A percentile compares a stretch with the other conserved stretches of the same genome.
Evolutionary conservation across 2,797 vertebrate species (phyloP).

Genomic region (Kryptopterus vitreolus): DNA sequence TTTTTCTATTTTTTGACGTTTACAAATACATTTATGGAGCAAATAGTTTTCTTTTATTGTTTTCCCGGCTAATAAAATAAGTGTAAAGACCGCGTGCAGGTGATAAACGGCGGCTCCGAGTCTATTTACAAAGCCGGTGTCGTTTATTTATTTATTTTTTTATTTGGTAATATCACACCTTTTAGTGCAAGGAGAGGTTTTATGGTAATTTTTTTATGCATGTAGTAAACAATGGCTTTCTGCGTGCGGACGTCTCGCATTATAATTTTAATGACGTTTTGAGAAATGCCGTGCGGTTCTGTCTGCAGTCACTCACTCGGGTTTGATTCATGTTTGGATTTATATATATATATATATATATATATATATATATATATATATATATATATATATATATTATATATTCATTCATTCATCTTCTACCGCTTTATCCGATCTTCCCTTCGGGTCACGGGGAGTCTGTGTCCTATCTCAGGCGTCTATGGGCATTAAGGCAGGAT

Average conservation of each 20-base stretch:
- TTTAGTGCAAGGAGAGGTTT: background rate
- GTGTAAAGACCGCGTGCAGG: background rate
- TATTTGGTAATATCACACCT: background rate
- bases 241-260: background rate
- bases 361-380: too few relatives aligned
- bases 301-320: background rate
- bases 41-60: background rate
- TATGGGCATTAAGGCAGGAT: too few relatives aligned
- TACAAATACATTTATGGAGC: background rate
- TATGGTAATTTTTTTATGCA: background rate
- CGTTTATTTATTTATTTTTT: background rate
- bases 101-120: background rate
- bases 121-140: background rate
- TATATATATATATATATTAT: too few relatives aligned
- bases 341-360: too few relatives aligned
- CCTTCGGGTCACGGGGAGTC: too few relatives aligned
- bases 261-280: conserved; percentile 20
- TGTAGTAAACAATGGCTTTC: background rate
- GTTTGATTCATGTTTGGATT: background rate
- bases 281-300: background rate
- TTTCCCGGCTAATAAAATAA: background rate
- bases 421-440: too few relatives aligned
- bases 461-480: too few relatives aligned
- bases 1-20: background rate
- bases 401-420: too few relatives aligned